A percentile compares a stretch with the other conserved stretches of the same genome.
These are phyloP conservation scores for Girardinichthys multiradiatus DNA, from an alignment of 2,113 vertebrate species.

Conservation along the genomic window DNA sequence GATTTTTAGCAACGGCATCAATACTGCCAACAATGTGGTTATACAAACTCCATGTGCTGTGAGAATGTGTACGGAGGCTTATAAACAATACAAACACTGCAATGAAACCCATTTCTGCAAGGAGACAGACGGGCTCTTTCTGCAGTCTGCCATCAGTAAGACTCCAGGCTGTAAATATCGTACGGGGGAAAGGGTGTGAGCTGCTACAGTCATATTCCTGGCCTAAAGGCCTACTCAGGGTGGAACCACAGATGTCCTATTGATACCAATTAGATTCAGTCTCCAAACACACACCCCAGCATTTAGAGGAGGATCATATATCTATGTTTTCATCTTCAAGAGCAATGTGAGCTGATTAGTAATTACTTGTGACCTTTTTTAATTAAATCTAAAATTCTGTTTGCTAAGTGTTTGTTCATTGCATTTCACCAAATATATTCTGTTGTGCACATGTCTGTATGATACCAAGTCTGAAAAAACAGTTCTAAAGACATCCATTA, in stretches of 20 bases:
- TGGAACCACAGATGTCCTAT: constrained; percentile 78
- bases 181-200: constrained; percentile 22
- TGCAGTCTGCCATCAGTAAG: constrained; percentile 63
- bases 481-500: constrained; percentile 88
- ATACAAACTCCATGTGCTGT: constrained; percentile 5
- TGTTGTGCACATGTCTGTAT: constrained; percentile 21
- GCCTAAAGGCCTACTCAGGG: constrained; percentile 76
- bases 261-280: constrained; percentile 77
- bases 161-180: constrained; percentile 58
- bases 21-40: constrained; percentile 45
- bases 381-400: constrained; percentile 11
- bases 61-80: constrained; percentile 23
- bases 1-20: constrained; percentile 49
- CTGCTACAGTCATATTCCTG: constrained; percentile 64
- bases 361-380: constrained; percentile 31
- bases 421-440: constrained; percentile 11
- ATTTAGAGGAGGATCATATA: constrained; percentile 17
- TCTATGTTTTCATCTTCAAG: constrained; percentile 7
- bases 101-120: constrained; percentile 64
- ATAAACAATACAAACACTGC: constrained; percentile 71
- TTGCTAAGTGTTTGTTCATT: background rate
- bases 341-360: constrained; percentile 10
- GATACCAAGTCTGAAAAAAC: constrained; percentile 79
- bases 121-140: constrained; percentile 74
- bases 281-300: constrained; percentile 32